Evolutionary conservation across 2,797 vertebrate species (phyloP).

Genomic region (Todus mexicanus): DNA sequence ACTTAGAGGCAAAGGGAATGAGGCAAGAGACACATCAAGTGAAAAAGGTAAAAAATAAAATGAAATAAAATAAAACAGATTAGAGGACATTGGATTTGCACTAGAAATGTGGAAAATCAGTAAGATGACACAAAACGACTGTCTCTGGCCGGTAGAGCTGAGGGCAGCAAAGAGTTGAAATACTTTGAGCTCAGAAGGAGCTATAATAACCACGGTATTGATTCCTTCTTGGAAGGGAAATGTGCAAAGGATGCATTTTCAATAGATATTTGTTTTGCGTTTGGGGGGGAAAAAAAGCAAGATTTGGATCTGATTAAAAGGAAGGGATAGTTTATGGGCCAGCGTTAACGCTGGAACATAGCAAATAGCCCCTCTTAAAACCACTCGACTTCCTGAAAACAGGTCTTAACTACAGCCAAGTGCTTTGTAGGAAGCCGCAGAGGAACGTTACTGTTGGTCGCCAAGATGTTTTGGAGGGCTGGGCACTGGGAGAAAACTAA

Average conservation of each 20-base stretch:
- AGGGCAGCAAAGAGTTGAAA: constrained; percentile 63
- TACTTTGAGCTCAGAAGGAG: constrained; percentile 58
- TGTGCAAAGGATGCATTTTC: constrained; percentile 62
- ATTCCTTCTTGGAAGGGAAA: constrained; percentile 65
- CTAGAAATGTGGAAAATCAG: constrained; percentile 46
- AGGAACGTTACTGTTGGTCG: neutral
- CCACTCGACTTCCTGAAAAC: neutral
- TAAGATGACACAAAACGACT: constrained; percentile 54
- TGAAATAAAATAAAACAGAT: neutral
- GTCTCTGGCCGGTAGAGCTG: constrained; percentile 41
- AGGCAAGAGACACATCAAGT: constrained; percentile 20
- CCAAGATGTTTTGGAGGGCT: neutral
- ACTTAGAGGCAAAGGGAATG: neutral
- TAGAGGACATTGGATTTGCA: constrained; percentile 31
- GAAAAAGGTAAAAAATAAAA: neutral
- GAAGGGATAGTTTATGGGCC: constrained; percentile 8
- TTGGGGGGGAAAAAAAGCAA: constrained; percentile 1
- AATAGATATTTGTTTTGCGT: constrained; percentile 55
- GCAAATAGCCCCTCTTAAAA: neutral
- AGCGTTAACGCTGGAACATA: neutral
- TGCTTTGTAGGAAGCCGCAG: neutral
- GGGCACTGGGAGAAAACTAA: neutral
- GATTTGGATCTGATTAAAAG: constrained; percentile 52
- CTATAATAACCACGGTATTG: constrained; percentile 61
- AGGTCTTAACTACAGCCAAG: neutral